phyloP scores from a whole-genome alignment of 2,113 vertebrate species.

The Phylloscopus trochilus region DNA sequence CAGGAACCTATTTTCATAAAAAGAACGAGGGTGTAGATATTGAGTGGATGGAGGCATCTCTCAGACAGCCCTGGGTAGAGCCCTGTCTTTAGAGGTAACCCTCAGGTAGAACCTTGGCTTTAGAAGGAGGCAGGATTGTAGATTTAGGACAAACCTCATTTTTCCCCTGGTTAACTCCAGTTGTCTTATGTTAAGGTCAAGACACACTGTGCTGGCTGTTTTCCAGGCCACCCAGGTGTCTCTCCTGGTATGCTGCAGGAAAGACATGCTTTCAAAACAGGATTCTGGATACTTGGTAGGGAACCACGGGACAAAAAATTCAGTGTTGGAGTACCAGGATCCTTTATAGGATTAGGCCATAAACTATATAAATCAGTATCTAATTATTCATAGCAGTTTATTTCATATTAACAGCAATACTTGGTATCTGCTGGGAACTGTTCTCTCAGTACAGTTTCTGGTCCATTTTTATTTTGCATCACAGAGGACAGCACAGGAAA shows the following conservation, averaged over 20 bases:
- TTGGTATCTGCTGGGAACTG: not conserved
- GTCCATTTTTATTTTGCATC: conserved; percentile 17
- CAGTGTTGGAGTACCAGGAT: not conserved
- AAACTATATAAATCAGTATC: not conserved
- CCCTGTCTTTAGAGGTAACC: conserved; percentile 9
- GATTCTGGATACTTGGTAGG: not conserved
- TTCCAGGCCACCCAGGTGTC: not conserved
- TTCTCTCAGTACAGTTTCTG: not conserved
- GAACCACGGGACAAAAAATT: not conserved
- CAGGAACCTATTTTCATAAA: conserved; percentile 61
- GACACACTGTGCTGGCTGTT: not conserved
- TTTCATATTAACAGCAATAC: not conserved
- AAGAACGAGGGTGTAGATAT: conserved; percentile 49
- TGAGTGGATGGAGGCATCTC: conserved; percentile 41
- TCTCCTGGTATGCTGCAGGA: fast-evolving
- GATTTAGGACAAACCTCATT: not conserved
- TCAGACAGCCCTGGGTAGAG: conserved; percentile 40
- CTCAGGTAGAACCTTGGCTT: conserved; percentile 3
- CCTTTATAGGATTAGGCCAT: not conserved
- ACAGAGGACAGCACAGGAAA: not conserved
- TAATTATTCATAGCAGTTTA: not conserved
- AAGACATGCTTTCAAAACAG: not conserved
- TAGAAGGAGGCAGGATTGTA: not conserved
- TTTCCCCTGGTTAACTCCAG: not conserved
- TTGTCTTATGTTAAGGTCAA: not conserved